phyloP scores from a whole-genome alignment of 2,113 vertebrate genomes.

The Oxyruncus cristatus region DNA sequence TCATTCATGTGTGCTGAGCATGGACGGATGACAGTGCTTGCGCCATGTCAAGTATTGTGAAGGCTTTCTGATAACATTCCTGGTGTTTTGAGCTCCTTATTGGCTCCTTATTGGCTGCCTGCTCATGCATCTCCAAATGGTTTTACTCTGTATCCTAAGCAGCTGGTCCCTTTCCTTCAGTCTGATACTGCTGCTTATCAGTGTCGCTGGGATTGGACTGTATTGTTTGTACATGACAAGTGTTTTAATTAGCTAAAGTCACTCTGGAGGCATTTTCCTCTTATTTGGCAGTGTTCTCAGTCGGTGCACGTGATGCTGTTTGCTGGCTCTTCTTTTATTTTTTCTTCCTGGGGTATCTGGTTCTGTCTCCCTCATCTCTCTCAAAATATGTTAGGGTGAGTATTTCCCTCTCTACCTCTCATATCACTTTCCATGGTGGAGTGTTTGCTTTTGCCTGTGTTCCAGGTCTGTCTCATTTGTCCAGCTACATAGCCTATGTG shows the following conservation, averaged over 20 bases:
- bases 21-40: neutral
- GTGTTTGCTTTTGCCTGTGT: neutral
- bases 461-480: neutral
- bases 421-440: rapidly evolving
- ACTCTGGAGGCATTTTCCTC: neutral
- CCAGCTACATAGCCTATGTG: neutral
- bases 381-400: neutral
- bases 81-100: neutral
- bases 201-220: neutral
- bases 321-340: neutral
- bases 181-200: neutral
- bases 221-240: neutral
- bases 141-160: neutral
- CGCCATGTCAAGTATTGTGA: neutral
- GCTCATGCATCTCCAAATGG: neutral
- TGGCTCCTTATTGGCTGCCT: neutral
- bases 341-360: neutral
- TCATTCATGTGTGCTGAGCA: rapidly evolving
- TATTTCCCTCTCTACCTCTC: neutral
- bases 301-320: rapidly evolving
- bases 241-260: neutral
- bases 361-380: neutral
- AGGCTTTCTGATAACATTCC: neutral
- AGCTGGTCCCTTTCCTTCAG: neutral
- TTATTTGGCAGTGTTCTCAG: neutral